A percentile compares a stretch with the other conserved stretches of the same genome.
Evolutionary conservation across 2,888 invertebrate species (phyloP).

Genomic region (Incurvaria masculella): DNA sequence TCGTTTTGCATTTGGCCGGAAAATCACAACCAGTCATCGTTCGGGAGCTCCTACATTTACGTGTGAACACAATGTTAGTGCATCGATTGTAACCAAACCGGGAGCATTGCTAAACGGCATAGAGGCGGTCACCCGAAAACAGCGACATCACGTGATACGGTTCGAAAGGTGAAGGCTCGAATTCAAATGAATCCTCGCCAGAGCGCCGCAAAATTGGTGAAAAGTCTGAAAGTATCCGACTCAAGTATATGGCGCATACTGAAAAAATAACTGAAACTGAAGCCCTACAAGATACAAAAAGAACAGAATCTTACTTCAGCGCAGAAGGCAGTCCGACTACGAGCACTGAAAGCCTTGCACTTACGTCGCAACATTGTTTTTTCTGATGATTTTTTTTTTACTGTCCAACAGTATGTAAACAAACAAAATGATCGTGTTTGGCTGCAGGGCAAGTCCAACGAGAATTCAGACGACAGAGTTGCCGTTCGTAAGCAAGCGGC

Average conservation of each 20-base stretch:
- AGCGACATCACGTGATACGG: background rate
- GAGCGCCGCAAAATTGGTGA: background rate
- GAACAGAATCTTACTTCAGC: slow-evolving; percentile 3
- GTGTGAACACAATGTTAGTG: background rate
- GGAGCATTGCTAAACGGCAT: background rate
- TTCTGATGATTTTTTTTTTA: background rate
- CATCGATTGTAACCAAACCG: background rate
- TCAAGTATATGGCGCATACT: slow-evolving; percentile 1
- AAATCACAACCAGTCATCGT: background rate
- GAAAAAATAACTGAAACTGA: slow-evolving; percentile 3
- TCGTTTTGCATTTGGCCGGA: background rate
- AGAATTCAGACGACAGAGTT: slow-evolving; percentile 2
- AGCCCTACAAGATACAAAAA: slow-evolving; percentile 7
- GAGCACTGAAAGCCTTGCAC: background rate
- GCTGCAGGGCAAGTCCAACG: background rate
- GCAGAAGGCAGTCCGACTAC: slow-evolving; percentile 1
- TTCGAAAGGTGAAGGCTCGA: background rate
- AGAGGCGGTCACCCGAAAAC: background rate
- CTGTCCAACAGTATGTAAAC: slow-evolving; percentile 5
- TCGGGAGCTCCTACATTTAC: slow-evolving; percentile 2
- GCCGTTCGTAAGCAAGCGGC: slow-evolving; percentile 1
- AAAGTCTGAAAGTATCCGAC: background rate
- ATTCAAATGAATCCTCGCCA: background rate
- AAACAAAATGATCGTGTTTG: slow-evolving; percentile 7
- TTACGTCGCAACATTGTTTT: background rate